Conservation (phyloP, 2,113 vertebrate species). For the Emydura subglobosa region DNA sequence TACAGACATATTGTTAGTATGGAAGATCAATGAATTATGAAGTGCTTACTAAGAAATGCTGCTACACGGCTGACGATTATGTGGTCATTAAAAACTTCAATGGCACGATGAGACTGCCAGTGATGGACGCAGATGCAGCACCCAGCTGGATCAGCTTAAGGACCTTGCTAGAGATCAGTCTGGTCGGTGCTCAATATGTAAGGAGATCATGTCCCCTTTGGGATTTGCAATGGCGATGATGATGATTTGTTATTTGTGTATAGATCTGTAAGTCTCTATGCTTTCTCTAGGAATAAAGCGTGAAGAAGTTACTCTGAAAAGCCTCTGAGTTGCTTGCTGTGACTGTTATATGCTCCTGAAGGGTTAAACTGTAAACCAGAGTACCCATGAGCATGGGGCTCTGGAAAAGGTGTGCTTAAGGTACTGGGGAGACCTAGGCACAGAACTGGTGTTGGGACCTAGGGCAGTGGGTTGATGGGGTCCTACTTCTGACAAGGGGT, state of each 20-base stretch:
- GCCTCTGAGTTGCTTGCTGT: background rate
- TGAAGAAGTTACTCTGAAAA: background rate
- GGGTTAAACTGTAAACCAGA: background rate
- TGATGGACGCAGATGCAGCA: background rate
- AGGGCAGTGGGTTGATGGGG: too few relatives aligned
- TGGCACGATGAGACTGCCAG: background rate
- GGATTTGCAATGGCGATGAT: background rate
- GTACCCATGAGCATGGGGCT: background rate
- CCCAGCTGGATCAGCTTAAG: background rate
- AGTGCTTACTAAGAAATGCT: background rate
- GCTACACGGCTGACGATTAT: background rate
- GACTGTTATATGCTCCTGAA: background rate
- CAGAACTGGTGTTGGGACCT: too few relatives aligned
- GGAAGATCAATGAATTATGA: background rate
- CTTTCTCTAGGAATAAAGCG: background rate
- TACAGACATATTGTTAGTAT: background rate
- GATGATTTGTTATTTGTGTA: background rate
- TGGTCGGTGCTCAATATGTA: background rate
- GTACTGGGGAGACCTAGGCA: background rate
- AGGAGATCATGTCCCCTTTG: background rate
- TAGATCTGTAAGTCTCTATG: background rate
- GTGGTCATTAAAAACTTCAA: background rate
- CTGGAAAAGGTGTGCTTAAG: background rate
- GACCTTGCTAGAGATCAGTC: background rate
- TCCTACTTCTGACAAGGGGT: too few relatives aligned